Base-by-base conservation (phyloP, 1,140 invertebrate genomes). In the Eubasilissa regina region DNA sequence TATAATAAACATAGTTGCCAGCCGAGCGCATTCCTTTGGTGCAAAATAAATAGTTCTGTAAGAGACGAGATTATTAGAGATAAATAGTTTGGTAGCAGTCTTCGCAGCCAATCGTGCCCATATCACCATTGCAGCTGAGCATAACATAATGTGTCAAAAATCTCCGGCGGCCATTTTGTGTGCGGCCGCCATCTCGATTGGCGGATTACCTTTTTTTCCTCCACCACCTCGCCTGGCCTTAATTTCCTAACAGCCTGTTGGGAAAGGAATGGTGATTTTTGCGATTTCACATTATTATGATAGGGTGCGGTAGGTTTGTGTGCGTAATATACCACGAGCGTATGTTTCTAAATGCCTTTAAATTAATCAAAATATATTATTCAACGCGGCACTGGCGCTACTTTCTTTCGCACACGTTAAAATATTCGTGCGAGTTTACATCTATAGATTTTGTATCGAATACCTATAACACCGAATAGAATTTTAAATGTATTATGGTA, bases 191-290 rank as follows among this genome's bases (percentile, higher is more conserved):
- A 70, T 53, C 43, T 51, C 62, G 66, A 43, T 43, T 35, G n/a
- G 56, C 10, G 10, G 75, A 92, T 97, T 95, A 97, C 96, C 95
- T 96, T 96, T 91, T 94, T 95, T 86, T 97, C 95, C 90, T 97
- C 95, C 87, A 95, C 87, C 89, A 97, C 94, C 92, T 97, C 96
- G 88, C 96, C 95, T 81, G 96, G 96, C 85, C 96, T 95, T 90
- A 97, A 94, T 93, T 96, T 97, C 90, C 94, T 90, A 88, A 88
- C 85, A 81, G 88, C 88, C 89, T 90, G 89, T 88, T 86, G 86
- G 81, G 87, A 89, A 89, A 88, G 81, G 86, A 86, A 87, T 88
- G 88, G 84, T 56, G 47, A 53, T 53, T 51, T 72, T 51, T 72
- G 68, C 45, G 12, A 43, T 47, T 25, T 66, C 35, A 58, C 17